These are phyloP conservation scores for Chironomus tentans DNA, from an alignment of 2,888 invertebrate species.

Conservation along the genomic window DNA sequence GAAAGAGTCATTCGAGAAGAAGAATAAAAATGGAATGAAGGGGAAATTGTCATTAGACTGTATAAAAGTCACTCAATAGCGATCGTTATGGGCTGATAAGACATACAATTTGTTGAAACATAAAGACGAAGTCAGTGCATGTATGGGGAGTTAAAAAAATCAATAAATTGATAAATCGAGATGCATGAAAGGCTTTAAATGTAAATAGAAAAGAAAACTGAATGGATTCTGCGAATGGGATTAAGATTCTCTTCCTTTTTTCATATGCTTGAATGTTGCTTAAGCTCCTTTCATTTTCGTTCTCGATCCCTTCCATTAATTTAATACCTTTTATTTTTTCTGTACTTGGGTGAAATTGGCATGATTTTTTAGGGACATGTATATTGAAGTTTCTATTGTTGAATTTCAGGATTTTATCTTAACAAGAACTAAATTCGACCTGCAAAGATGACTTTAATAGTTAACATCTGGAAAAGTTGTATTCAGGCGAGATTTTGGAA, in stretches of 20 bases:
- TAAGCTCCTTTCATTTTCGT: neutral
- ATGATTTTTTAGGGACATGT: too few species aligned
- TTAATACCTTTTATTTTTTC: neutral
- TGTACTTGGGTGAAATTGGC: too few species aligned
- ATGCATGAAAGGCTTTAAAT: neutral
- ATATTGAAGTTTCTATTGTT: too few species aligned
- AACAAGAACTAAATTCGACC: too few species aligned
- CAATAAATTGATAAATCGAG: slow-evolving; percentile 12
- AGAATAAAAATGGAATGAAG: neutral
- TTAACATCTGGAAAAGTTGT: too few species aligned
- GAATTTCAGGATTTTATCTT: too few species aligned
- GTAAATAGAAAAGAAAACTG: neutral
- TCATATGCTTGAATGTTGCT: neutral
- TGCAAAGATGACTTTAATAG: too few species aligned
- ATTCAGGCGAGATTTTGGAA: too few species aligned
- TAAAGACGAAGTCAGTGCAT: slow-evolving; percentile 2
- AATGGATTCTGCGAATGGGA: neutral
- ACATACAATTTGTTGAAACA: slow-evolving; percentile 22
- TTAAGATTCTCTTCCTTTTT: neutral
- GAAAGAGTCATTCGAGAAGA: neutral
- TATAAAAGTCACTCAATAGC: slow-evolving; percentile 13
- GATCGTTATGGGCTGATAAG: slow-evolving; percentile 26
- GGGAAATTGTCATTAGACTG: slow-evolving; percentile 7
- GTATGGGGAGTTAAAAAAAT: slow-evolving; percentile 5
- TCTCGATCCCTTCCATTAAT: slow-evolving; percentile 1